These are phyloP conservation scores for Fulmarus glacialis DNA, from an alignment of 2,113 vertebrate genomes.

Conservation along the genomic window DNA sequence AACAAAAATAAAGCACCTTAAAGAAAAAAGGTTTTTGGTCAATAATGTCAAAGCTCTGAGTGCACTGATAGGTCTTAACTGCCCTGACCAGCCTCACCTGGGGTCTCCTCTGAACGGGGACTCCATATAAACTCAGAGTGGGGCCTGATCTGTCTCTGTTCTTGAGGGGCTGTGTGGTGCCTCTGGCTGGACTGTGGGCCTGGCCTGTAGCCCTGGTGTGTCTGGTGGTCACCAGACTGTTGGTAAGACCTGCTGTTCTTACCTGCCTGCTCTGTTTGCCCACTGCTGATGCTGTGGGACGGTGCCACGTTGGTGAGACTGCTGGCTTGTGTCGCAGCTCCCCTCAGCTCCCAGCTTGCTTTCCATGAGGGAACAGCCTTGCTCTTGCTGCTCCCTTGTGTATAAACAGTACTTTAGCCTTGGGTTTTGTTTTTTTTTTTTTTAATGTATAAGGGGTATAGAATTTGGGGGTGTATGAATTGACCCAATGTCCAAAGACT, in stretches of 20 bases:
- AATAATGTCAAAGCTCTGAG: not conserved
- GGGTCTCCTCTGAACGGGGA: rapidly evolving
- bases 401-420: rapidly evolving
- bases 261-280: rapidly evolving
- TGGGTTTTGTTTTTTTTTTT: not conserved
- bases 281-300: rapidly evolving
- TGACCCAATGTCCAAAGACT: rapidly evolving
- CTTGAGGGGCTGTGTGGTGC: rapidly evolving
- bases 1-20: not conserved
- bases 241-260: rapidly evolving
- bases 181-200: rapidly evolving
- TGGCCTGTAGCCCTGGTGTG: rapidly evolving
- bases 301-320: rapidly evolving
- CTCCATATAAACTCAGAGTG: not conserved
- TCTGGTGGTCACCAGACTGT: rapidly evolving
- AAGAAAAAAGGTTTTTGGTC: rapidly evolving
- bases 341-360: rapidly evolving
- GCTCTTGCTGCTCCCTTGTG: rapidly evolving
- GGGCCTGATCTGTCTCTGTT: rapidly evolving
- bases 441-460: rapidly evolving
- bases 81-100: not conserved
- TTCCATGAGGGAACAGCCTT: rapidly evolving
- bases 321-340: rapidly evolving
- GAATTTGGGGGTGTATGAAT: rapidly evolving
- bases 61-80: not conserved